Evolutionary conservation across 1,140 invertebrate species (phyloP), one percentile per base, ranked within the genome.

Genomic region (Magallana ariakensis): DNA sequence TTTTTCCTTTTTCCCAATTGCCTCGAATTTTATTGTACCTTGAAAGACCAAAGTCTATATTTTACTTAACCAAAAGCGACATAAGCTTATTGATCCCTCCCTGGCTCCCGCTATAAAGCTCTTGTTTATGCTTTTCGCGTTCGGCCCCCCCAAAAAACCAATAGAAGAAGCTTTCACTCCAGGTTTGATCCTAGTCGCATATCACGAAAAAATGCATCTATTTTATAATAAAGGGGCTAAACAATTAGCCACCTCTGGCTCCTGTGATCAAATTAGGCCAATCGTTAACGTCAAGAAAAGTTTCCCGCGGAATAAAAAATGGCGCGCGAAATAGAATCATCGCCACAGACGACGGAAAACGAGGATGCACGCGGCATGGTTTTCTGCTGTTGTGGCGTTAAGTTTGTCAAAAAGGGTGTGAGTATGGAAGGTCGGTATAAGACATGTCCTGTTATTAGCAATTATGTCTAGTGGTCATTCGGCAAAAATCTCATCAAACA

Each of bases 191-290:
- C 22, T 26, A 19, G 13, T 33, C 10, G 66, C 13, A 22, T 75
- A 75, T 75, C 58, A 62, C 66, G 66, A 75, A 75, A 46, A 75
- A 75, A 75, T 75, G 66, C 66, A 75, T 75, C 66, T 75, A 26
- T 22, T 75, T 75, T 75, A 75, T 75, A 75, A 75, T 75, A 75
- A 75, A 75, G 66, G 66, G 66, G 66, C 66, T 26, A 75, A 75
- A 75, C 22, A 75, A 75, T 75, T 75, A 75, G 22, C 1, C 22
- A 75, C 66, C 66, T 75, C 66, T 33, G 66, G 33, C 33, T 75
- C 7, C 11, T 26, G 9, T 75, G 66, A 75, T 75, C 22, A 75
- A 75, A 75, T 75, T 75, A 75, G 66, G 15, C 19, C 66, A 19
- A 19, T 15, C 66, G 66, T 75, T 75, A 75, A 75, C 58, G 66